These are phyloP conservation scores for Vireo altiloquus DNA, from an alignment of 2,113 vertebrate genomes.

Conservation along the genomic window DNA sequence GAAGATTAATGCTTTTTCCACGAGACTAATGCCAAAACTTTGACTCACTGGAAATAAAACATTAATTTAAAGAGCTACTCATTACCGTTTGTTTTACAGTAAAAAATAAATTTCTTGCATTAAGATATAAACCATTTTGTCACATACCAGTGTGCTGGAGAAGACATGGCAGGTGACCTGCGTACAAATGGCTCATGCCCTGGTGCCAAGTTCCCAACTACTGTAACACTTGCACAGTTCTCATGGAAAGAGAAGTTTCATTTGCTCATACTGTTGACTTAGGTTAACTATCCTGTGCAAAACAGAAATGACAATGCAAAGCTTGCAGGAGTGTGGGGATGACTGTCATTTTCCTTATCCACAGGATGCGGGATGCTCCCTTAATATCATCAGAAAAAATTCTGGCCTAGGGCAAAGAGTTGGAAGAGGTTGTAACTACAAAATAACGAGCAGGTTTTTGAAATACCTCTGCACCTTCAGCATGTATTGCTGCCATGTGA, in stretches of 20 bases:
- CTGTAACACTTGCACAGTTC: neutral
- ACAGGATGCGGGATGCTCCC: rapidly evolving
- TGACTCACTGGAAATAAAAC: constrained; percentile 72
- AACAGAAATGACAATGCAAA: neutral
- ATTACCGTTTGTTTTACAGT: constrained; percentile 71
- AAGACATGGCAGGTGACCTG: constrained; percentile 45
- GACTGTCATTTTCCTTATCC: neutral
- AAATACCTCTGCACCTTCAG: neutral
- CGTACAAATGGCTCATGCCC: constrained; percentile 29
- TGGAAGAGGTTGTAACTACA: neutral
- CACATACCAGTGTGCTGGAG: neutral
- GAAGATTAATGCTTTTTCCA: constrained; percentile 76
- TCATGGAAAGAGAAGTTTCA: neutral
- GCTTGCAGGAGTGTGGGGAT: neutral
- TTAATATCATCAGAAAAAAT: neutral
- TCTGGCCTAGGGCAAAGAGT: neutral
- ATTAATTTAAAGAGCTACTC: constrained; percentile 72
- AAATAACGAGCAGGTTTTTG: neutral
- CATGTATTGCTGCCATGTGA: neutral
- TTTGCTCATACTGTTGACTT: neutral
- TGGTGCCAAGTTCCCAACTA: constrained; percentile 21
- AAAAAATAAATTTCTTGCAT: constrained; percentile 65
- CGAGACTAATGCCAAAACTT: constrained; percentile 73
- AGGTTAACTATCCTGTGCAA: neutral
- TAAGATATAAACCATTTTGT: constrained; percentile 66